Conservation (phyloP, 2,113 vertebrate genomes). For the rabbit (Oryctolagus cuniculus) region mOryCun1.1 NC_091433.1:16150501-16151000, state of each 20-base stretch:
- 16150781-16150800: neutral
- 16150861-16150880: neutral
- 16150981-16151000: accelerated
- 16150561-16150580: neutral
- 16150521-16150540: neutral
- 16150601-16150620: too few relatives aligned
- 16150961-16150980: neutral
- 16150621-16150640: accelerated
- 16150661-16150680: neutral
- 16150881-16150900: neutral
- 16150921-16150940: neutral
- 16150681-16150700: neutral
- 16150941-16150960: neutral
- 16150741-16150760: neutral
- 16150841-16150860: neutral
- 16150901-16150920: neutral
- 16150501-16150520: neutral
- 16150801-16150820: neutral
- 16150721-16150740: neutral
- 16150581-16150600: neutral
- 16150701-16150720: neutral
- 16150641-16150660: neutral
- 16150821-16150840: neutral
- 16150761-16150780: neutral
- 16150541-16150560: neutral